Evolutionary conservation across 2,888 invertebrate genomes (phyloP).

Genomic region (Drosophila anomalipes): DNA sequence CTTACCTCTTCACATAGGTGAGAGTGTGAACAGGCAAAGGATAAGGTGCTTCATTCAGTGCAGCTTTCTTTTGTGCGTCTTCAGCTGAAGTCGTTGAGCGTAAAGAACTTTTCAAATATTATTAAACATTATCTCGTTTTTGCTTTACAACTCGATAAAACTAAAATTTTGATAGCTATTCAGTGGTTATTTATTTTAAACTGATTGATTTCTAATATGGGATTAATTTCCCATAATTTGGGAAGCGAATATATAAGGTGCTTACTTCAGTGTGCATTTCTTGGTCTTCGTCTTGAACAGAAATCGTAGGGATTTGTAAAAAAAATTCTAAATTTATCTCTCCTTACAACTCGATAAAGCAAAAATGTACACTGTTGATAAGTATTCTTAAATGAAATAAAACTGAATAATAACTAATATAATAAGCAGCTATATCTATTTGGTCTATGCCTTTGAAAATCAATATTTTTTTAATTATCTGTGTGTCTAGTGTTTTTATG

Average conservation of each 20-base stretch:
- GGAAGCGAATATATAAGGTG: background rate
- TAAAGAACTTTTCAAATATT: background rate
- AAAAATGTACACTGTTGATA: background rate
- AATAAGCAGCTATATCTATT: background rate
- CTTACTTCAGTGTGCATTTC: background rate
- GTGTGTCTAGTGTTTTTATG: slow-evolving; percentile 3
- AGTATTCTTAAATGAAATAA: background rate
- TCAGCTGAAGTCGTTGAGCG: background rate
- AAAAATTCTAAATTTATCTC: background rate
- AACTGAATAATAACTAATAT: background rate
- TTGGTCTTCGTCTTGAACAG: background rate
- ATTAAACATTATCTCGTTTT: background rate
- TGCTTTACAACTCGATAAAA: background rate
- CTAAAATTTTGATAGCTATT: background rate
- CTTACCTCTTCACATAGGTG: background rate
- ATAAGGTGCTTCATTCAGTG: background rate
- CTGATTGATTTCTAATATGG: background rate
- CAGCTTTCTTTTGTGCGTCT: background rate
- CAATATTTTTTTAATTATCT: background rate
- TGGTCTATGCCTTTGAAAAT: slow-evolving; percentile 9
- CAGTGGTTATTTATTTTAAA: background rate
- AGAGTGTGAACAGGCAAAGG: background rate
- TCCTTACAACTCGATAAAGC: no score
- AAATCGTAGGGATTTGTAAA: background rate
- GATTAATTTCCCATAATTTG: background rate